phyloP scores from a whole-genome alignment of 1,140 invertebrate genomes.

The Bombus superbus region DNA sequence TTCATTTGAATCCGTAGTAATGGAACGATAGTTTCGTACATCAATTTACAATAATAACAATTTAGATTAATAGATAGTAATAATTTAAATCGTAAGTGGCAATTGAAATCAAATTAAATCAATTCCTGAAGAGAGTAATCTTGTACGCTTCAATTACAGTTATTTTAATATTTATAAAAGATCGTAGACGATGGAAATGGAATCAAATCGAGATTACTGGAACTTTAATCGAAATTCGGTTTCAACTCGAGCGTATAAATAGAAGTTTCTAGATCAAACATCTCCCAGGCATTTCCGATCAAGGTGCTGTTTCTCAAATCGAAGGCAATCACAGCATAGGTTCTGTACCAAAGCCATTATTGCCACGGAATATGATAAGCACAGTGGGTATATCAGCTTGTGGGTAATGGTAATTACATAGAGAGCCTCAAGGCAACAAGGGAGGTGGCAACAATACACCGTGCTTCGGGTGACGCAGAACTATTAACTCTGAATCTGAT shows the following conservation, averaged over 20 bases:
- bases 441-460: slow-evolving; percentile 70
- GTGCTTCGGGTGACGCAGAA: slow-evolving; percentile 63
- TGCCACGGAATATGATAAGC: slow-evolving; percentile 76
- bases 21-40: too few relatives aligned
- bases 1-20: background rate
- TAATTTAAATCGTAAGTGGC: too few relatives aligned
- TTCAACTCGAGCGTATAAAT: background rate
- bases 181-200: background rate
- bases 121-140: too few relatives aligned
- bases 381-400: slow-evolving; percentile 70
- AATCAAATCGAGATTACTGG: background rate
- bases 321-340: slow-evolving; percentile 66
- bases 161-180: background rate
- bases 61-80: too few relatives aligned
- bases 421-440: slow-evolving; percentile 67
- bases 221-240: slow-evolving; percentile 1
- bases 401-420: slow-evolving; percentile 76
- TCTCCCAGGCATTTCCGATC: slow-evolving; percentile 49
- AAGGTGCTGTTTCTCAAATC: slow-evolving; percentile 53
- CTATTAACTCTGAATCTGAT: slow-evolving; percentile 71
- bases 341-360: slow-evolving; percentile 69
- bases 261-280: slow-evolving; percentile 14
- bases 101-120: too few relatives aligned
- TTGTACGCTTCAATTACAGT: too few relatives aligned
- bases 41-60: too few relatives aligned